A percentile compares a stretch with the other conserved stretches of the same genome.
phyloP scores from a whole-genome alignment of 64 coral and sea anemone species.

The Stichodactyla helianthus region DNA sequence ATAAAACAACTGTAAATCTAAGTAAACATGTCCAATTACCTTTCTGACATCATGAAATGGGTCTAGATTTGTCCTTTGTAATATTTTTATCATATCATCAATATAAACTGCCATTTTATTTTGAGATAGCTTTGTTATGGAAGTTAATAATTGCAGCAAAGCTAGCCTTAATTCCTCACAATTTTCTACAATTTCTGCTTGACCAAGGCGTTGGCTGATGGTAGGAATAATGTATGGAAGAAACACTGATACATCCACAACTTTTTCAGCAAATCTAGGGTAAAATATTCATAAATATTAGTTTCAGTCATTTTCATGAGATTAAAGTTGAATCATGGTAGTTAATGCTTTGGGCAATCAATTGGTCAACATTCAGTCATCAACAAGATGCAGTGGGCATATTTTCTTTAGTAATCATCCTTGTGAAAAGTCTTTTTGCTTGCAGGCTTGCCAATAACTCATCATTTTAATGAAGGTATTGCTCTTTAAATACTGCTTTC shows the following conservation, averaged over 20 bases:
- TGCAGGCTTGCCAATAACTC: too few species aligned
- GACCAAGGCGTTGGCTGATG: slow-evolving; percentile 74
- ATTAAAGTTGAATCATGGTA: too few species aligned
- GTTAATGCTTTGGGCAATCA: too few species aligned
- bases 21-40: slow-evolving; percentile 18
- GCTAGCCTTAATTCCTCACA: slow-evolving; percentile 90
- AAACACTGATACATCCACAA: slow-evolving; percentile 64
- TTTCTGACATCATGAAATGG: slow-evolving; percentile 98
- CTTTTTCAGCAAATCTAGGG: slow-evolving; percentile 63
- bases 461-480: too few species aligned
- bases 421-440: too few species aligned
- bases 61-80: slow-evolving; percentile 85
- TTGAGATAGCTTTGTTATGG: slow-evolving; percentile 51
- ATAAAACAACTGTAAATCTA: too few species aligned
- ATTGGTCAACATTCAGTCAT: too few species aligned
- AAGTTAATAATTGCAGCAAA: slow-evolving; percentile 52
- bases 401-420: too few species aligned
- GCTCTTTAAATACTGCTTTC: too few species aligned
- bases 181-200: slow-evolving; percentile 73
- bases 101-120: slow-evolving; percentile 79
- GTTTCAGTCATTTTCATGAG: too few species aligned
- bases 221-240: slow-evolving; percentile 88
- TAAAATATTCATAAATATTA: slow-evolving; percentile 8
- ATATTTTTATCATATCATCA: slow-evolving; percentile 91
- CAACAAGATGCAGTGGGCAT: too few species aligned